A percentile compares a stretch with the other conserved stretches of the same genome.
phyloP scores from a whole-genome alignment of 64 coral and sea anemone genomes.

The Catalaphyllia jardinei region DNA sequence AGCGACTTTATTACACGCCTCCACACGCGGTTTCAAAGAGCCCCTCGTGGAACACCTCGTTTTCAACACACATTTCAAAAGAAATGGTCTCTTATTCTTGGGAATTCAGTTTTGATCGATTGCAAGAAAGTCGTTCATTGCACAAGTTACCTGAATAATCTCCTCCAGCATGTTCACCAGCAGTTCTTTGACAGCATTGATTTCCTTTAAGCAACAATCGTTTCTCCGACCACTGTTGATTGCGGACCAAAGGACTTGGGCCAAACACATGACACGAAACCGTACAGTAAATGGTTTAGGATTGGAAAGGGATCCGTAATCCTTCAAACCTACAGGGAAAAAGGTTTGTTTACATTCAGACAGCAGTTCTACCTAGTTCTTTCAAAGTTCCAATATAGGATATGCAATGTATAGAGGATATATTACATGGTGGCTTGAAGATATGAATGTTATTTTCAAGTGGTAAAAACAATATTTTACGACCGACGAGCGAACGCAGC shows the following conservation, averaged over 20 bases:
- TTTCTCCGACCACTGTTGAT: neutral
- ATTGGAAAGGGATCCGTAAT: conserved; percentile 43
- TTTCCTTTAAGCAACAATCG: neutral
- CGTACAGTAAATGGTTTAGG: conserved; percentile 40
- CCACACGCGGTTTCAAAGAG: no score
- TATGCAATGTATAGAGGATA: no score
- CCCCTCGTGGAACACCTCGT: no score
- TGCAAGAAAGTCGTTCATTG: neutral
- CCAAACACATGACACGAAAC: conserved; percentile 43
- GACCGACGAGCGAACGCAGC: no score
- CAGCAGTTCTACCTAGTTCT: neutral
- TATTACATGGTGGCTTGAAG: no score
- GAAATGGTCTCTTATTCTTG: no score
- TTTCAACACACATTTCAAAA: no score
- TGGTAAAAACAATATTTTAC: no score
- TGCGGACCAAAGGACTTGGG: conserved; percentile 26
- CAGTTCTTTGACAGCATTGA: neutral
- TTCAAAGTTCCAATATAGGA: neutral
- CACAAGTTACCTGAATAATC: neutral
- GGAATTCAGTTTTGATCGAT: no score
- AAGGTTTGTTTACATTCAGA: neutral
- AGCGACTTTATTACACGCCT: no score
- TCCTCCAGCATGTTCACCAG: neutral
- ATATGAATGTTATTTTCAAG: no score
- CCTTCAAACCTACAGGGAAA: neutral